Base-by-base conservation (phyloP, 2,797 vertebrate species). In the Perodicticus potto region DNA sequence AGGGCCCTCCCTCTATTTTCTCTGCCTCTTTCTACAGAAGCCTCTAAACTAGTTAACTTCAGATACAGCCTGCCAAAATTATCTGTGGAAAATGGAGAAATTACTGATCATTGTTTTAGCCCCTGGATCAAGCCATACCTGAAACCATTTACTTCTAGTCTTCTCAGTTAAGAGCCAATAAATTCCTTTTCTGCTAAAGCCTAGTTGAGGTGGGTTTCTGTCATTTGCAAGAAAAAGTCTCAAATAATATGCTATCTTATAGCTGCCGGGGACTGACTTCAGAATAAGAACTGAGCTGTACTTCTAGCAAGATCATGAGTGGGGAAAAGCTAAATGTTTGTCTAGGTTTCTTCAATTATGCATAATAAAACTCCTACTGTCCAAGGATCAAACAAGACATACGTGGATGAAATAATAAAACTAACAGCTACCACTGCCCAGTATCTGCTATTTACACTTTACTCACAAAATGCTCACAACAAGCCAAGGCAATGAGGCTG, bases 61-160 rank as follows among this genome's bases (percentile, higher is more conserved):
- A 65, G 94, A 80, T 13, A 37, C 3, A 37, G 25, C 9, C n/a
- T 2, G 0, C 57, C 77, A 20, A n/a, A n/a, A 57, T 57, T 34
- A 17, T 40, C 53, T 34, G n/a, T 0, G 32, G 61, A 43, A 87
- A 84, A 73, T 0, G 13, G 53, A 86, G 9, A 59, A 22, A 78
- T 49, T 74, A 45, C 49, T 29, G 27, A 81, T 14, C 3, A 63
- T 0, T 5, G 45, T 27, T 65, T 63, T 61, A 76, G 57, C 2
- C 49, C 29, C 95, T 92, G 65, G 70, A 63, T 94, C 17, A 17
- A 73, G 72, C 93, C 85, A 14, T 73, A 37, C 83, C 84, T 87
- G 65, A 93, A 89, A 91, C 40, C 16, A 2, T 34, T 7, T 10
- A 53, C 34, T 14, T 7, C 59, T 25, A 17, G 40, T 12, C 27